A percentile compares a stretch with the other conserved stretches of the same genome.
Evolutionary conservation across 2,888 invertebrate genomes (phyloP).

Genomic region (Chaitophorus viminalis): DNA sequence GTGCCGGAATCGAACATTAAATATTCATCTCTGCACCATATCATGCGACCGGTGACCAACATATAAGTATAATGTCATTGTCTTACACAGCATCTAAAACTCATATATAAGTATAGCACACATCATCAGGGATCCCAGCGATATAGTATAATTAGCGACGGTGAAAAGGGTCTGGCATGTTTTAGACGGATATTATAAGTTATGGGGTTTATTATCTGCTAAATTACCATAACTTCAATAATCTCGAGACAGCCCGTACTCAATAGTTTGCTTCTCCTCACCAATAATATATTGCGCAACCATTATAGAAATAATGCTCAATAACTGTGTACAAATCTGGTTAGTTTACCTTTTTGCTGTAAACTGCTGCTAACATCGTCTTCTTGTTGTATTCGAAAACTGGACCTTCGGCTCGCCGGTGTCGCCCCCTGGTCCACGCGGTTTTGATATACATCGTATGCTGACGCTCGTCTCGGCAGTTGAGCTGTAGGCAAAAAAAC

Average conservation of each 20-base stretch:
- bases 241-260: slow-evolving; percentile 3
- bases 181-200: slow-evolving; percentile 29
- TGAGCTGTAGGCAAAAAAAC: slow-evolving; percentile 72
- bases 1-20: not conserved
- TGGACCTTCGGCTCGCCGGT: slow-evolving; percentile 67
- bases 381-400: slow-evolving; percentile 67
- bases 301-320: not conserved
- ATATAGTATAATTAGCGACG: slow-evolving; percentile 32
- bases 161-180: slow-evolving; percentile 52
- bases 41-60: not conserved
- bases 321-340: slow-evolving; percentile 22
- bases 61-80: not conserved
- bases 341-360: slow-evolving; percentile 51
- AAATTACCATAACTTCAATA: slow-evolving; percentile 46
- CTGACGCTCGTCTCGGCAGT: slow-evolving; percentile 83
- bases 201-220: slow-evolving; percentile 36
- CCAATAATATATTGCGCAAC: too few relatives aligned
- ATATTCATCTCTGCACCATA: not conserved
- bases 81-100: not conserved
- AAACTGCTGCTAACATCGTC: slow-evolving; percentile 63
- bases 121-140: slow-evolving; percentile 3
- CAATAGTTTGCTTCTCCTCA: not conserved
- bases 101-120: not conserved
- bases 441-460: slow-evolving; percentile 77
- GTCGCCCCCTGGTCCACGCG: slow-evolving; percentile 62